Percentiles rank a stretch among this genome's conserved stretches.
These are phyloP conservation scores for Hyla sarda DNA, from an alignment of 2,113 vertebrate genomes.

Conservation along the genomic window DNA sequence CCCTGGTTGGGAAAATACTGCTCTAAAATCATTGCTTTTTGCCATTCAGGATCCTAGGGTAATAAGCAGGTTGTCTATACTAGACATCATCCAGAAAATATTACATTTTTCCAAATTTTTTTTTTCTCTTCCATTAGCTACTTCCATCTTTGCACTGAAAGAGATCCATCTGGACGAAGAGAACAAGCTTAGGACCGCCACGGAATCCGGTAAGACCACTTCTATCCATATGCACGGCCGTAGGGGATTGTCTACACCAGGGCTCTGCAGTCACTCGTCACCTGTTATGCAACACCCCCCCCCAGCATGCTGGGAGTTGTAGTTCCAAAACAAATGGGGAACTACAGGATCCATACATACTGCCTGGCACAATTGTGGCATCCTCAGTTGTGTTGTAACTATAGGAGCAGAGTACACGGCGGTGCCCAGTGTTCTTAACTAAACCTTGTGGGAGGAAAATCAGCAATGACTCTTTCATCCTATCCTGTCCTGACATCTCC, in stretches of 20 bases:
- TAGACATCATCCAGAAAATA: neutral
- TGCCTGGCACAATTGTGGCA: no score
- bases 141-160: constrained; percentile 57
- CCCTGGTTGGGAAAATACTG: no score
- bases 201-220: constrained; percentile 34
- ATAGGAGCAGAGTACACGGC: no score
- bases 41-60: neutral
- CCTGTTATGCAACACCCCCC: neutral
- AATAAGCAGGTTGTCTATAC: neutral
- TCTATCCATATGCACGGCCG: neutral
- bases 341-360: no score
- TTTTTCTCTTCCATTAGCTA: constrained; percentile 19
- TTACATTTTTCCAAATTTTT: no score
- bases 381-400: no score
- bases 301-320: neutral
- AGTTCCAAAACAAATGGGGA: neutral
- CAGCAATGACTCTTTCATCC: no score
- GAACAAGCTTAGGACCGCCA: constrained; percentile 18
- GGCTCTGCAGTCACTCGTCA: no score
- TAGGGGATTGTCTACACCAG: neutral
- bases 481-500: no score
- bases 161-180: constrained; percentile 46
- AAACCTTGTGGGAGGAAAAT: no score
- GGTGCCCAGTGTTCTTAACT: no score
- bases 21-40: no score